Evolutionary conservation across 2,888 invertebrate genomes (phyloP).

Genomic region (Rhingia campestris): DNA sequence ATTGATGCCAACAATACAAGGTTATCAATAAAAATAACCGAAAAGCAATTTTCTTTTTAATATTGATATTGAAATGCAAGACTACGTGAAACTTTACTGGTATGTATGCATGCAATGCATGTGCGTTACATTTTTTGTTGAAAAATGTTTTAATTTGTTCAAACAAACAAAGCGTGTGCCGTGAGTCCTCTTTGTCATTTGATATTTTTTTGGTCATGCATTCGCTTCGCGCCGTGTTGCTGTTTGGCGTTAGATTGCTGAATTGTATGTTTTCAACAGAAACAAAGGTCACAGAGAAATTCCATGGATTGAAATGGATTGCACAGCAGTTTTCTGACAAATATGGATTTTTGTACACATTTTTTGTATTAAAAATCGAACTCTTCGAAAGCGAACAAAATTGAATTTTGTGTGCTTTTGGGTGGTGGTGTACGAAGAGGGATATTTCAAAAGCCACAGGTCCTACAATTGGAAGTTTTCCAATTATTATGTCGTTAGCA

Average conservation of each 20-base stretch:
- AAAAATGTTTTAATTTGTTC: constrained; percentile 16
- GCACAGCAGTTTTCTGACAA: constrained; percentile 8
- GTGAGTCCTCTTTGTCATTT: not conserved
- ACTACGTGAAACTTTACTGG: constrained; percentile 13
- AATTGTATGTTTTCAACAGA: not conserved
- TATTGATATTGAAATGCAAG: constrained; percentile 38
- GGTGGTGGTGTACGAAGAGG: not conserved
- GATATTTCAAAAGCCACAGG: constrained; percentile 23
- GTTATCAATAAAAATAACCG: constrained; percentile 14
- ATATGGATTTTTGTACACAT: not conserved
- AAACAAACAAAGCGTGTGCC: constrained; percentile 21
- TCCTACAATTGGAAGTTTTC: constrained; percentile 26
- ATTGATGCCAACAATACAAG: constrained; percentile 8
- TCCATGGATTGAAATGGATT: not conserved
- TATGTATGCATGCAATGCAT: too few species aligned
- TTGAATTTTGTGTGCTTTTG: constrained; percentile 25
- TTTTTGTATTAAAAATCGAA: constrained; percentile 1
- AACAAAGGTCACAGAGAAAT: not conserved
- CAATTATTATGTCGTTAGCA: constrained; percentile 35
- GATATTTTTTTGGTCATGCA: not conserved
- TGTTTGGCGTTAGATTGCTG: constrained; percentile 3
- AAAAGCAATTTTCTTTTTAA: constrained; percentile 16
- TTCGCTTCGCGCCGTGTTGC: not conserved
- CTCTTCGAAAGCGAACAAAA: constrained; percentile 15
- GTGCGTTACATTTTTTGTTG: not conserved